A percentile compares a stretch with the other conserved stretches of the same genome.
These are phyloP conservation scores for Schizotus pectinicornis DNA, from an alignment of 2,888 invertebrate genomes.

Conservation along the genomic window DNA sequence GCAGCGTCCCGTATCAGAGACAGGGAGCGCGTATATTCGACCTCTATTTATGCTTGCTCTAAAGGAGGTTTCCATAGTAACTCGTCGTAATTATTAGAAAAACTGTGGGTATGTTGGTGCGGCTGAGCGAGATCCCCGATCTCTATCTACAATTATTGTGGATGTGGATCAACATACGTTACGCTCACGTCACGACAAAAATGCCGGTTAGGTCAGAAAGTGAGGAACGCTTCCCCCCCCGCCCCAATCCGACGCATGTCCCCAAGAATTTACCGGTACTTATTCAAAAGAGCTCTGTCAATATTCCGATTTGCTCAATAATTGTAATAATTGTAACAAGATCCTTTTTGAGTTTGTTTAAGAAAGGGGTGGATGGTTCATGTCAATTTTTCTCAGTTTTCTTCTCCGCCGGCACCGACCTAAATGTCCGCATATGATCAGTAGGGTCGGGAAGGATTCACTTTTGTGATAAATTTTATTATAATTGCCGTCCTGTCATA, in stretches of 20 bases:
- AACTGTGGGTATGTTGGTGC: conserved; percentile 19
- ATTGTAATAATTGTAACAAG: too few species aligned
- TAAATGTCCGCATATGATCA: too few species aligned
- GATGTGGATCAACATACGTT: conserved; percentile 13
- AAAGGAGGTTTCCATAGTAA: conserved; percentile 24
- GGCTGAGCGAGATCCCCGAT: conserved; percentile 19
- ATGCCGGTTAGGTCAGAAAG: too few species aligned
- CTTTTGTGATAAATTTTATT: too few species aligned
- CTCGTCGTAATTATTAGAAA: conserved; percentile 27
- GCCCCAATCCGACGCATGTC: neutral
- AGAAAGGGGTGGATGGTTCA: too few species aligned
- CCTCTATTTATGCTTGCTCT: conserved; percentile 18
- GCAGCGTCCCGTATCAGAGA: neutral
- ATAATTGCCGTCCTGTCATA: too few species aligned
- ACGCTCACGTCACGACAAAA: neutral
- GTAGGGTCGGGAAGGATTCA: too few species aligned
- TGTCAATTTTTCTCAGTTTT: neutral
- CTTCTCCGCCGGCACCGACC: neutral
- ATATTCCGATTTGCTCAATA: too few species aligned
- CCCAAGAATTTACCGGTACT: neutral
- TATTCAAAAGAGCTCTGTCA: neutral
- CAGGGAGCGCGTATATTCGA: conserved; percentile 15
- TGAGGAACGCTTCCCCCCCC: too few species aligned
- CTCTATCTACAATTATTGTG: conserved; percentile 14
- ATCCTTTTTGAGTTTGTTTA: too few species aligned